A percentile compares a stretch with the other conserved stretches of the same genome.
These are phyloP conservation scores for Abscondita cerata DNA, from an alignment of 2,888 invertebrate species.

Conservation along the genomic window DNA sequence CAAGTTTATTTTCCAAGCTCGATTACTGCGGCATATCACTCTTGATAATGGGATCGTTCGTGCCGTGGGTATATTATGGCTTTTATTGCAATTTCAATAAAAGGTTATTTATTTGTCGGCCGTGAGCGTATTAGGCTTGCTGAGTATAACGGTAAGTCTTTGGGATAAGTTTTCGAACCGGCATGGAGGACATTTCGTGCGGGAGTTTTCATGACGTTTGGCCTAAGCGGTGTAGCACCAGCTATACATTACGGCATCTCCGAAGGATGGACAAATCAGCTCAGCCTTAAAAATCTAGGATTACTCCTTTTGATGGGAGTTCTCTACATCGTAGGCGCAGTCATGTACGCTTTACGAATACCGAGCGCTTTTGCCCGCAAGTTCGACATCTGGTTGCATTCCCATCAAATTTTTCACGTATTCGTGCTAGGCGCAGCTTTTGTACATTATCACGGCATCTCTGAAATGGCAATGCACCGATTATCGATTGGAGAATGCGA, in stretches of 20 bases:
- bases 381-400: conserved; percentile 99
- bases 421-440: conserved; percentile 98
- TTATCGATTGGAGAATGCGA: conserved; percentile 86
- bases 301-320: conserved; percentile 60
- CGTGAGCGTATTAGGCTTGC: conserved; percentile 89
- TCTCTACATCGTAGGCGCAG: conserved; percentile 94
- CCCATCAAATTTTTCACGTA: conserved; percentile 99
- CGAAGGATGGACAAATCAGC: conserved; percentile 94
- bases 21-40: conserved; percentile 99
- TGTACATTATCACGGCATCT: conserved; percentile 98
- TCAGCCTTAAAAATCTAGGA: conserved; percentile 89
- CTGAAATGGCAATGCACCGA: conserved; percentile 94
- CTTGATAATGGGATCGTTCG: conserved; percentile 98
- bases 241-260: conserved; percentile 95
- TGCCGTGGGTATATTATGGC: conserved; percentile 99
- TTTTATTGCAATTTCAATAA: conserved; percentile 98
- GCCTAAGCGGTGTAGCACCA: conserved; percentile 95
- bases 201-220: conserved; percentile 96
- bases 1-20: conserved; percentile 96
- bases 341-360: conserved; percentile 94
- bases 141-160: conserved; percentile 88
- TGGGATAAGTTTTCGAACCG: conserved; percentile 98
- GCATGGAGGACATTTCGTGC: conserved; percentile 90
- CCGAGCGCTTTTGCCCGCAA: conserved; percentile 98
- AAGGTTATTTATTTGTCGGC: conserved; percentile 89